phyloP scores from a whole-genome alignment of 1,140 invertebrate genomes.

The Euwallacea fornicatus region DNA sequence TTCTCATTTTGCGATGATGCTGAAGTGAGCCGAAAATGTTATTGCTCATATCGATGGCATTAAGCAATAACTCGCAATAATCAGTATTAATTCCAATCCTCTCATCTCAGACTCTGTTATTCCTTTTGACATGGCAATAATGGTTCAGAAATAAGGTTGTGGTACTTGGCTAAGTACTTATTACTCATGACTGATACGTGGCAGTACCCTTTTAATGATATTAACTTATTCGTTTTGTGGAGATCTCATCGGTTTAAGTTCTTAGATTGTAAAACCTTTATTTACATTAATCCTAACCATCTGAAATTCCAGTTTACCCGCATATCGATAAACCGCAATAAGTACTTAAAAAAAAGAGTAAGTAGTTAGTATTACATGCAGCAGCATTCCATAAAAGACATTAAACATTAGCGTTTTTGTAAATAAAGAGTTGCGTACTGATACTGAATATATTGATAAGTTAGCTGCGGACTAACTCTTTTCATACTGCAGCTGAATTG shows the following conservation, averaged over 20 bases:
- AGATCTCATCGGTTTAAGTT: constrained; percentile 42
- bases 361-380: constrained; percentile 17
- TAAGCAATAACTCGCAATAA: constrained; percentile 56
- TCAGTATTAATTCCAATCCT: constrained; percentile 50
- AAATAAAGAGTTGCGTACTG: constrained; percentile 28
- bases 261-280: constrained; percentile 27
- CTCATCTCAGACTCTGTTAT: constrained; percentile 20
- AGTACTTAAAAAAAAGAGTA: constrained; percentile 11
- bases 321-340: too few species aligned
- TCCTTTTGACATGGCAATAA: constrained; percentile 47
- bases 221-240: constrained; percentile 36
- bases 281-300: constrained; percentile 29
- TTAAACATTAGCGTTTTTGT: constrained; percentile 28
- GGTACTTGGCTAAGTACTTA: constrained; percentile 18
- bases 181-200: constrained; percentile 37
- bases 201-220: constrained; percentile 20
- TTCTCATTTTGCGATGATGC: constrained; percentile 42
- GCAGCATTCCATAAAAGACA: constrained; percentile 35
- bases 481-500: not conserved
- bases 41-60: constrained; percentile 48
- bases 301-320: not conserved
- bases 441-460: not conserved
- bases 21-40: constrained; percentile 35
- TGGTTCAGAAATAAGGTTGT: constrained; percentile 1
- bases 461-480: not conserved